Base-by-base conservation (phyloP, 1,140 invertebrate genomes). In the Gonioctena quinquepunctata region DNA sequence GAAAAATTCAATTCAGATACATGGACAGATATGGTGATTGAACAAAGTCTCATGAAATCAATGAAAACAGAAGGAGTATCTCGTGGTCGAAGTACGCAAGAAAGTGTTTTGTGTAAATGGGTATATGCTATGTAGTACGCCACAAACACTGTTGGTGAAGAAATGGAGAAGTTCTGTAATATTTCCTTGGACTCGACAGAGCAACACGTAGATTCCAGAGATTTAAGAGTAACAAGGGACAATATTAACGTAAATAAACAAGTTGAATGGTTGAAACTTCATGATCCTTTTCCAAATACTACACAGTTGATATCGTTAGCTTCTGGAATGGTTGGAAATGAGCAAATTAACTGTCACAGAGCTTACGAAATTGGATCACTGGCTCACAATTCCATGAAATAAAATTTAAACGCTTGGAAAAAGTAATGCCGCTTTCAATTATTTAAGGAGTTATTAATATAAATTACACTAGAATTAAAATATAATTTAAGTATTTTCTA, bases 191-290 rank as follows among this genome's bases (percentile, higher is more conserved):
- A n/a, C n/a, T n/a, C n/a, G n/a, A 50, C 64, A 0, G 78, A 82
- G 3, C 80, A 84, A 75, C 79, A 83, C 59, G 74, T 82, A 75
- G 83, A 84, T 78, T n/a, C n/a, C n/a, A n/a, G n/a, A n/a, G n/a
- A n/a, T n/a, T n/a, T n/a, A n/a, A n/a, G n/a, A n/a, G n/a, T n/a
- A n/a, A n/a, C n/a, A n/a, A n/a, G n/a, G 75, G 82, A 85, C 76
- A 68, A 69, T 66, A 61, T 68, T 69, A 81, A 85, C 68, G 62
- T 81, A 61, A 33, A 72, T 65, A 80, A 68, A 76, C 71, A 84
- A 56, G 5, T 77, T 26, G 62, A 70, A n/a, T 85, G 82, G 82
- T 80, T 85, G 57, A 70, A 75, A 61, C 42, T 61, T 4, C 79
- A 81, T 76, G 25, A 57, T 57, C 28, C 28, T 33, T 83, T 82